Evolutionary conservation across 2,888 invertebrate genomes (phyloP), one percentile per base, ranked within the genome.

Genomic region (Tortricodes alternella): DNA sequence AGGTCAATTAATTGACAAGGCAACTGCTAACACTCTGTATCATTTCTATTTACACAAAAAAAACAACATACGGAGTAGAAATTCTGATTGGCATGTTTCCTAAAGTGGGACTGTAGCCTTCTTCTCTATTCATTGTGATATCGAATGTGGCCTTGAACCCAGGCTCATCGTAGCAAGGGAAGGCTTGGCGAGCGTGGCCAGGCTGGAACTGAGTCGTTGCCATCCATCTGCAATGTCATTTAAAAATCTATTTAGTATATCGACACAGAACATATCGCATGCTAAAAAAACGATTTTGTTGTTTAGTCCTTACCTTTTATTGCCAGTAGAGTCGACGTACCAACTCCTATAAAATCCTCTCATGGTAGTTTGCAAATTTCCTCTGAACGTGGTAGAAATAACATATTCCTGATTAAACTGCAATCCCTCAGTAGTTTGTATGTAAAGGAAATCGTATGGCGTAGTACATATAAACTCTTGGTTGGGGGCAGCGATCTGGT

Each of bases 151-250:
- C 95, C 75, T 97, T 96, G 73, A 95, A 95, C 11, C 92, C 91
- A 1, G 97, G 97, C 64, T 97, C 96, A 70, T 97, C 97, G 71
- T 96, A 96, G 76, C 97, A 97, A 4, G 97, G 97, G 74, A 97
- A 97, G 0, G 96, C 96, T 69, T 94, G 92, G 34, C 96, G 92
- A 0, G 96, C 96, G 68, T 95, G 94, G 0, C 94, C 94, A 0
- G 96, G 93, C 60, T 96, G 95, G 73, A 96, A 96, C 70, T 96
- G 96, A 0, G 96, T 96, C 4, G 94, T 93, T 1, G 92, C 94
- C 80, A 96, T 91, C 93, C 94, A 94, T 74, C 96, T 96, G 66
- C 23, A 74, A 71, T n/a, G n/a, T n/a, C n/a, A n/a, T 39, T 13
- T 32, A 34, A 1, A 46, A 9, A 24, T 2, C 23, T 1, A 29